Percentiles rank a stretch among this genome's conserved stretches.
These are phyloP conservation scores for Epinephelus awoara DNA, from an alignment of 2,797 vertebrate species.

Conservation along the genomic window DNA sequence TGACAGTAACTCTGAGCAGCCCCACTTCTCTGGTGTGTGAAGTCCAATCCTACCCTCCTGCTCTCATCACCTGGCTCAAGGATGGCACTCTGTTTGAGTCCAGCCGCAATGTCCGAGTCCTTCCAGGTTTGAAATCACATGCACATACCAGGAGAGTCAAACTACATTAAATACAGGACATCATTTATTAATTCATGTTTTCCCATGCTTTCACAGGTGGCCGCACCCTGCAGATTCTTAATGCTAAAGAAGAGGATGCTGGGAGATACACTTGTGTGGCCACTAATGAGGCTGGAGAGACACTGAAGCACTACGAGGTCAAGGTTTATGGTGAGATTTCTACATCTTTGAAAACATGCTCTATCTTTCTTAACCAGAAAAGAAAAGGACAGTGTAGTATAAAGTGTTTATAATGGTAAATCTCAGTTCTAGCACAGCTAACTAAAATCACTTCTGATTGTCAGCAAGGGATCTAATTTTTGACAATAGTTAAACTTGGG, in stretches of 20 bases:
- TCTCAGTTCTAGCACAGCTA: not conserved
- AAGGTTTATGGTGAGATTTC: conserved; percentile 93
- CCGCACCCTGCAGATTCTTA: conserved; percentile 94
- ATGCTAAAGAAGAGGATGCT: conserved; percentile 89
- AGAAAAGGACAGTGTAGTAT: not conserved
- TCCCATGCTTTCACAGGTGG: conserved; percentile 85
- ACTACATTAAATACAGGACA: not conserved
- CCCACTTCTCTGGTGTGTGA: conserved; percentile 95
- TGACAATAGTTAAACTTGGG: not conserved
- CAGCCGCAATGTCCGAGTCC: conserved; percentile 89
- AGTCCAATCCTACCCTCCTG: conserved; percentile 94
- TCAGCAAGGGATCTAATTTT: not conserved
- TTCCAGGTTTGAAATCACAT: conserved; percentile 89
- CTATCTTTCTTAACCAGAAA: not conserved
- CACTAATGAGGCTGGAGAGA: conserved; percentile 96
- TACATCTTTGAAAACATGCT: not conserved
- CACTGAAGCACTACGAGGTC: conserved; percentile 93
- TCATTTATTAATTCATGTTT: not conserved
- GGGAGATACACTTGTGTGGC: conserved; percentile 96
- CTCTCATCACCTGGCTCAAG: conserved; percentile 95
- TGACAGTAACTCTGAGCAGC: conserved; percentile 93
- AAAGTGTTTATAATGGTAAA: not conserved
- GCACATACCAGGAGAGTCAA: accelerated
- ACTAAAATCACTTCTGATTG: not conserved
- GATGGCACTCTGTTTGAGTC: conserved; percentile 90